Conservation (phyloP, 2,797 vertebrate genomes). For the Peromyscus melanophrys region DNA sequence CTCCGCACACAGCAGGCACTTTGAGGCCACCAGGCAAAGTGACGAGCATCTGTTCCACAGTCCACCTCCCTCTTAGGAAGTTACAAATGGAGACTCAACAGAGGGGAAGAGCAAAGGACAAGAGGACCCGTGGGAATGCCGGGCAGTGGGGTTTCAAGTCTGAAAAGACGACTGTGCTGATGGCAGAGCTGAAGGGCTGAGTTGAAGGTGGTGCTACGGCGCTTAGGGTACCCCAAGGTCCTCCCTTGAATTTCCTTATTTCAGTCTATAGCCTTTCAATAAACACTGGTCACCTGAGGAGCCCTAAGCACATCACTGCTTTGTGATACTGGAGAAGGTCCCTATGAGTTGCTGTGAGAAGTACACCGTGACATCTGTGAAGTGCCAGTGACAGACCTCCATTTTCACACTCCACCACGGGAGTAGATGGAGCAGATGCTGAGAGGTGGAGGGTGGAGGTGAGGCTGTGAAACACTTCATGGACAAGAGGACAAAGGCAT, state of each 20-base stretch:
- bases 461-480: neutral
- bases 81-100: neutral
- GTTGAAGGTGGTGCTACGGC: neutral
- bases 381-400: fast-evolving
- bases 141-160: fast-evolving
- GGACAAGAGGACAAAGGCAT: neutral
- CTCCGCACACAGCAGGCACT: neutral
- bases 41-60: neutral
- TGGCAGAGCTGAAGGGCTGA: neutral
- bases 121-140: fast-evolving
- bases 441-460: fast-evolving
- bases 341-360: neutral
- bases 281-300: neutral
- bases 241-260: neutral
- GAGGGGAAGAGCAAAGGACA: neutral
- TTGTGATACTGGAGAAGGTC: neutral
- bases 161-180: fast-evolving
- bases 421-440: neutral
- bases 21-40: neutral
- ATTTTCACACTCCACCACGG: fast-evolving
- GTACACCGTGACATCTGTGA: fast-evolving
- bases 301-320: neutral
- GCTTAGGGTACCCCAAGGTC: neutral
- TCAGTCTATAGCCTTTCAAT: neutral
- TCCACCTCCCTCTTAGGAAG: neutral